Conservation (phyloP, 2,113 vertebrate genomes). For the Opisthocomus hoazin region DNA sequence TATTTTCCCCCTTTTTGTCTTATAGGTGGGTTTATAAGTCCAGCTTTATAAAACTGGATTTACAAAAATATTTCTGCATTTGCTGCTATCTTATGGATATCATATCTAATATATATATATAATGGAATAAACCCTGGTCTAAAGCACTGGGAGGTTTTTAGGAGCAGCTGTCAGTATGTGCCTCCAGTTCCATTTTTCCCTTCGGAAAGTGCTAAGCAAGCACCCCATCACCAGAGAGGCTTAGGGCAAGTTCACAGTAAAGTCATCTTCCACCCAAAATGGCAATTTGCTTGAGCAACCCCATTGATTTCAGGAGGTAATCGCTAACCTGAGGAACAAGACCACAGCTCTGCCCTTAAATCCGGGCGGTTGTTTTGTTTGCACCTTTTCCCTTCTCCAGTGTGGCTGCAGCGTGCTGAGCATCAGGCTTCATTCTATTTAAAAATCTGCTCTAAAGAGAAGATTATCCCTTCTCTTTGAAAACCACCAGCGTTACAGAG, state of each 20-base stretch:
- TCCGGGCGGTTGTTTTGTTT: background rate
- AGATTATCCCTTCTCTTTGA: background rate
- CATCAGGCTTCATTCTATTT: background rate
- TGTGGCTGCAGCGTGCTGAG: background rate
- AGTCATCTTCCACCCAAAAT: background rate
- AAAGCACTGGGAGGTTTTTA: background rate
- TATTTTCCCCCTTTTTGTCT: background rate
- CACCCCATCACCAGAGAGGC: background rate
- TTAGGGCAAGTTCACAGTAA: background rate
- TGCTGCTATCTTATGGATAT: background rate
- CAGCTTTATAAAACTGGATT: no score
- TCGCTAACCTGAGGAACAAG: background rate
- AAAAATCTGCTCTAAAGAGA: background rate
- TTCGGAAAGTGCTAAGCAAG: background rate
- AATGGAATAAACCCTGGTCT: background rate
- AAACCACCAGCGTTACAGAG: background rate
- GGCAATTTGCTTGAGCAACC: background rate
- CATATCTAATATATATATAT: background rate
- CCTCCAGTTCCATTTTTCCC: background rate
- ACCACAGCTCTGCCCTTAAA: background rate
- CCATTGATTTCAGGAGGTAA: background rate
- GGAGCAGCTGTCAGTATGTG: background rate
- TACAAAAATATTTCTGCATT: no score
- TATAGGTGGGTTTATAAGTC: background rate
- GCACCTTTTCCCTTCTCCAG: background rate